phyloP scores from a whole-genome alignment of 2,113 vertebrate species.

The Micromys minutus region DNA sequence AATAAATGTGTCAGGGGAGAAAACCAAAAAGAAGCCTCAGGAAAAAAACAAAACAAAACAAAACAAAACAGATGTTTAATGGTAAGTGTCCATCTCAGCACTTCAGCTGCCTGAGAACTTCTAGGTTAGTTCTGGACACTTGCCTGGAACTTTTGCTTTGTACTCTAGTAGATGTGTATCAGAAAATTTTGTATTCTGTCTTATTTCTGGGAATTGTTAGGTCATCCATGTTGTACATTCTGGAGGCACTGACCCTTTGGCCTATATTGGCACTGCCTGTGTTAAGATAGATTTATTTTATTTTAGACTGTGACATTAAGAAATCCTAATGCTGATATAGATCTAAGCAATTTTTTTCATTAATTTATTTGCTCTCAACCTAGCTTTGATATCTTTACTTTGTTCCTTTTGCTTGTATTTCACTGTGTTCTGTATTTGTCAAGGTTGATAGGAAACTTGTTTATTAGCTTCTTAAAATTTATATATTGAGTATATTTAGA shows the following conservation, averaged over 20 bases:
- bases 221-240: neutral
- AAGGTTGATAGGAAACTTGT: neutral
- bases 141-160: neutral
- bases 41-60: no score
- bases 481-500: neutral
- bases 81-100: neutral
- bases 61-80: neutral
- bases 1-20: neutral
- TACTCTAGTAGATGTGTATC: neutral
- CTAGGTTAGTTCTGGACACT: neutral
- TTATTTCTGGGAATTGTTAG: neutral
- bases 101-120: neutral
- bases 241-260: neutral
- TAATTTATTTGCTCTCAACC: neutral
- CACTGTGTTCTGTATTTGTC: slow-evolving; percentile 16
- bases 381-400: neutral
- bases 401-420: neutral
- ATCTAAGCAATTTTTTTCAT: neutral
- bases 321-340: neutral
- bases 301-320: neutral
- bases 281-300: neutral
- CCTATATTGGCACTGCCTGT: neutral
- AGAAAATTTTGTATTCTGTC: neutral
- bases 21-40: neutral
- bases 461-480: neutral